Evolutionary conservation across 2,888 invertebrate genomes (phyloP).

Genomic region (Zelleria hepariella): DNA sequence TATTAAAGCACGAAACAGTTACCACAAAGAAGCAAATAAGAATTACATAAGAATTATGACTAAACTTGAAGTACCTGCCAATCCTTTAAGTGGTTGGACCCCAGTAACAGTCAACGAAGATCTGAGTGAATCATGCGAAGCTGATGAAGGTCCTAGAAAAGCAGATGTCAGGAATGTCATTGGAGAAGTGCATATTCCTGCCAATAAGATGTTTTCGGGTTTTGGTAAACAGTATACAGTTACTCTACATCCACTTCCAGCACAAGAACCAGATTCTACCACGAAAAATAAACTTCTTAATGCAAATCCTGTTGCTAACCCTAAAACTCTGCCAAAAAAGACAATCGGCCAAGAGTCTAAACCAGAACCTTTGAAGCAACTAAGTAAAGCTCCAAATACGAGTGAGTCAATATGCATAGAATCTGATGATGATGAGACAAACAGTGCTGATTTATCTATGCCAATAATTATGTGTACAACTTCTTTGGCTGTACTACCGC

Average conservation of each 20-base stretch:
- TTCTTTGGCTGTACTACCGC: conserved; percentile 29
- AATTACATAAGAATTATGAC: conserved; percentile 39
- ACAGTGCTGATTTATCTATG: conserved; percentile 20
- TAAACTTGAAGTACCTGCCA: conserved; percentile 23
- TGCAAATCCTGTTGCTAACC: conserved; percentile 50
- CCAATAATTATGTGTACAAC: conserved; percentile 47
- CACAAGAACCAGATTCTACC: not conserved
- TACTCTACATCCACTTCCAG: not conserved
- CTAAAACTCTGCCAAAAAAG: conserved; percentile 52
- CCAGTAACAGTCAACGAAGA: conserved; percentile 11
- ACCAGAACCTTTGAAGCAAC: not conserved
- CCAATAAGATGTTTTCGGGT: not conserved
- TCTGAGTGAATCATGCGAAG: not conserved
- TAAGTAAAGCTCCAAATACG: not conserved
- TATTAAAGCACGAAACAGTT: conserved; percentile 11
- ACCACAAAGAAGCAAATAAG: conserved; percentile 14
- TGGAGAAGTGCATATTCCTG: not conserved
- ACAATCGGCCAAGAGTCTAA: not conserved
- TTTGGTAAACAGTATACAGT: not conserved
- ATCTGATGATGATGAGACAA: not conserved
- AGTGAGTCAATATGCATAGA: not conserved
- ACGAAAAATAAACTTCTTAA: conserved; percentile 28
- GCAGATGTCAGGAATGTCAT: not conserved
- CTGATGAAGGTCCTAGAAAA: not conserved
- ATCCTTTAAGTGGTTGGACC: conserved; percentile 28